phyloP scores from a whole-genome alignment of 2,888 invertebrate genomes.

The Helobdella robusta region DNA sequence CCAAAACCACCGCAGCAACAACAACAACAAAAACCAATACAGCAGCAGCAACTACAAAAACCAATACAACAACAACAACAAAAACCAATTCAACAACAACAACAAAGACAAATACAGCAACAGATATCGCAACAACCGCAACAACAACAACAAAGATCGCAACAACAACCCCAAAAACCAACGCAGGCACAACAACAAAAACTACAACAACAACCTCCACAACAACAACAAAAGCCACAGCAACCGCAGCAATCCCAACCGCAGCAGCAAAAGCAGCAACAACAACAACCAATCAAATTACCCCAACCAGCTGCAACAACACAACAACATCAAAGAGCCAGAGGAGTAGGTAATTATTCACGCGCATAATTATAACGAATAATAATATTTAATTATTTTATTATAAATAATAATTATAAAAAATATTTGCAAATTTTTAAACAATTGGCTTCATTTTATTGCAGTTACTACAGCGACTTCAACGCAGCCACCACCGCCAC shows the following conservation, averaged over 20 bases:
- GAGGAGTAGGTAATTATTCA: conserved; percentile 3
- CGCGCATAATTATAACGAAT: no score
- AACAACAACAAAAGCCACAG: background rate
- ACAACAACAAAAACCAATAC: conserved; percentile 6
- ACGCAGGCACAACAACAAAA: no score
- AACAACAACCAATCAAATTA: background rate
- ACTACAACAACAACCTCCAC: background rate
- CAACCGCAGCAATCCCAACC: background rate
- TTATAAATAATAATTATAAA: background rate
- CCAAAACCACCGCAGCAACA: background rate
- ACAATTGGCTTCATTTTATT: no score
- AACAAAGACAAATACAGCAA: background rate
- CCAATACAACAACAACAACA: background rate
- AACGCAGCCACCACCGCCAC: no score
- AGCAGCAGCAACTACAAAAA: background rate
- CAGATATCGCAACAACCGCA: background rate
- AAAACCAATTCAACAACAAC: background rate
- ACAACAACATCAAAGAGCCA: conserved; percentile 1
- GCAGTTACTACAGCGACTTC: no score
- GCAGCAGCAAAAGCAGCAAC: background rate
- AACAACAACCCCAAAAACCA: conserved; percentile 4
- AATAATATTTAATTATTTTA: background rate
- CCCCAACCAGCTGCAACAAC: conserved; percentile 2
- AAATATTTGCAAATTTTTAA: no score
- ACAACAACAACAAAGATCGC: background rate